Evolutionary conservation across 2,888 invertebrate species (phyloP).

Genomic region (Acrobasis repandana): DNA sequence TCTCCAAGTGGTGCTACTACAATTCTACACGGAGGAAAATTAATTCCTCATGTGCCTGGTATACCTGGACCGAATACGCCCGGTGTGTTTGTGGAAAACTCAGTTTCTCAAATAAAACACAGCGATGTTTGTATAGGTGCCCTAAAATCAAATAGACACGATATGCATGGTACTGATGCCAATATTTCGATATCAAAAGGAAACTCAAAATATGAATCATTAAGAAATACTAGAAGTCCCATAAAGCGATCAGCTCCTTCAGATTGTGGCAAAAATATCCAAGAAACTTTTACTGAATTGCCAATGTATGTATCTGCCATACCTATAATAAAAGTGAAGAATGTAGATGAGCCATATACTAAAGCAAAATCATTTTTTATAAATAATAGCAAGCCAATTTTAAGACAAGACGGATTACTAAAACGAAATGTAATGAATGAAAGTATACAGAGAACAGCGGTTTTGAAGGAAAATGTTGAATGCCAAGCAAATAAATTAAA

Average conservation of each 20-base stretch:
- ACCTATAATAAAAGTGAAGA: slow-evolving; percentile 70
- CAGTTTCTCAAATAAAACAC: slow-evolving; percentile 48
- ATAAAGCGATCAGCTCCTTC: slow-evolving; percentile 44
- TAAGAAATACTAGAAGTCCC: slow-evolving; percentile 55
- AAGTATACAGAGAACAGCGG: slow-evolving; percentile 57
- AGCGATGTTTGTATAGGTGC: slow-evolving; percentile 48
- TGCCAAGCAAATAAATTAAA: slow-evolving; percentile 52
- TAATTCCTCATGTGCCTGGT: slow-evolving; percentile 93
- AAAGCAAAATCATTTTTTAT: slow-evolving; percentile 50
- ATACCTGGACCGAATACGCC: slow-evolving; percentile 92
- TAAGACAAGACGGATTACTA: slow-evolving; percentile 54
- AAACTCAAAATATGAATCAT: slow-evolving; percentile 55
- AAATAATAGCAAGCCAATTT: slow-evolving; percentile 45
- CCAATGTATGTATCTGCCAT: slow-evolving; percentile 50
- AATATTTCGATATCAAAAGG: slow-evolving; percentile 46
- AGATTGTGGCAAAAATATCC: slow-evolving; percentile 55
- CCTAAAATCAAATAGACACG: slow-evolving; percentile 48
- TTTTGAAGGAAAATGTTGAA: slow-evolving; percentile 62
- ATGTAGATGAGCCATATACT: slow-evolving; percentile 61
- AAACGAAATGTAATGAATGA: slow-evolving; percentile 60
- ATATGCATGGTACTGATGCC: slow-evolving; percentile 42
- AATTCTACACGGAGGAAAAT: slow-evolving; percentile 86
- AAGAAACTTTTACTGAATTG: slow-evolving; percentile 50
- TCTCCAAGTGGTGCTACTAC: slow-evolving; percentile 84
- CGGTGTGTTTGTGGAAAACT: slow-evolving; percentile 60